These are phyloP conservation scores for Dione juno DNA, from an alignment of 2,888 invertebrate genomes.

Conservation along the genomic window DNA sequence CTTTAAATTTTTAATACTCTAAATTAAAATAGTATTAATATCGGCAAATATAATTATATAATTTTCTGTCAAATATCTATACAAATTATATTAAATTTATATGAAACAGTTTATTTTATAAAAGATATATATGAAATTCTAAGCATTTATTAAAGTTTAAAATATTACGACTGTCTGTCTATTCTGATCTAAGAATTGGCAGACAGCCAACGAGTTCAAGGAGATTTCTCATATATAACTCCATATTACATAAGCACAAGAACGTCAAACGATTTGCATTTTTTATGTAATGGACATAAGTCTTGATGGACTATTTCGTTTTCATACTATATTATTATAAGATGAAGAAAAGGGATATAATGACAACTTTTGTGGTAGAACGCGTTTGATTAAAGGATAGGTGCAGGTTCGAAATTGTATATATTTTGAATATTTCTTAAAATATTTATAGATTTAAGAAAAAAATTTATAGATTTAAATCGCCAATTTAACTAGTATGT, in stretches of 20 bases:
- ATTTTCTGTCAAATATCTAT: too few species aligned
- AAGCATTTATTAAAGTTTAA: conserved; percentile 11
- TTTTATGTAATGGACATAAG: conserved; percentile 8
- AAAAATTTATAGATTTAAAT: too few species aligned
- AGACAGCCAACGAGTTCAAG: conserved; percentile 1
- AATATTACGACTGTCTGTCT: conserved; percentile 6
- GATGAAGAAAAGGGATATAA: not conserved
- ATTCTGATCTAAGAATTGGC: conserved; percentile 9
- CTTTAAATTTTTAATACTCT: too few species aligned
- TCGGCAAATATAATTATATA: too few species aligned
- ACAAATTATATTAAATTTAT: too few species aligned
- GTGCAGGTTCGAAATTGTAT: too few species aligned
- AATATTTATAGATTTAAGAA: too few species aligned
- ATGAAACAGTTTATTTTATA: too few species aligned
- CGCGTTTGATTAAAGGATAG: too few species aligned
- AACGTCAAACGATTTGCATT: conserved; percentile 5
- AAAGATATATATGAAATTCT: not conserved
- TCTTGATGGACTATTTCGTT: not conserved
- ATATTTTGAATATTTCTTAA: too few species aligned
- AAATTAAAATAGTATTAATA: too few species aligned
- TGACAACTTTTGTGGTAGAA: not conserved
- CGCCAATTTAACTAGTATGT: too few species aligned
- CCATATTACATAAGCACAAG: not conserved
- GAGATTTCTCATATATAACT: conserved; percentile 4
- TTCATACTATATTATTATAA: not conserved